phyloP scores from a whole-genome alignment of 2,797 vertebrate species.

The Gymnocypris eckloni region DNA sequence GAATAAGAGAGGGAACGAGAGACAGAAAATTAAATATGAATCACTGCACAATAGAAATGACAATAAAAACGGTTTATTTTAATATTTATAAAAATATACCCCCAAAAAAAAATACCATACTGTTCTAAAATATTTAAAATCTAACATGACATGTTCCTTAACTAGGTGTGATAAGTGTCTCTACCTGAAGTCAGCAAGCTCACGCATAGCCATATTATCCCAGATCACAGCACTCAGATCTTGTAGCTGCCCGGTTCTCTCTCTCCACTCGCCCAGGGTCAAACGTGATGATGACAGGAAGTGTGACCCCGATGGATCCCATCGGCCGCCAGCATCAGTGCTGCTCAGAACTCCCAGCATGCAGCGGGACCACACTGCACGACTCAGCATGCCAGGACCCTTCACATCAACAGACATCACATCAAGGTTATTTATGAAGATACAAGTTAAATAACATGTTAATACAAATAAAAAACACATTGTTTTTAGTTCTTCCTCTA shows the following conservation, averaged over 20 bases:
- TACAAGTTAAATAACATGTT: background rate
- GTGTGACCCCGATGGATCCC: conserved; percentile 82
- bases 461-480: background rate
- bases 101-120: too few species aligned
- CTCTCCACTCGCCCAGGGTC: conserved; percentile 88
- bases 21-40: background rate
- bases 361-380: conserved; percentile 90
- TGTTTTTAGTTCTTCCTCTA: background rate
- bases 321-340: conserved; percentile 73
- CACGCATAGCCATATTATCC: conserved; percentile 87
- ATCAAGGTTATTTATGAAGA: background rate
- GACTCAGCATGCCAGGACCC: conserved; percentile 89
- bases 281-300: conserved; percentile 85
- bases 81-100: background rate
- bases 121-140: background rate
- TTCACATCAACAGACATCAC: conserved; percentile 63
- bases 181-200: conserved; percentile 89
- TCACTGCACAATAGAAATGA: background rate
- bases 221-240: conserved; percentile 85
- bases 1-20: background rate
- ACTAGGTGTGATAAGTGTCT: background rate
- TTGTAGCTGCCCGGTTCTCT: conserved; percentile 88
- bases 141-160: background rate
- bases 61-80: background rate
- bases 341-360: conserved; percentile 88